Evolutionary conservation across 53 echinoderm and acorn worm genomes (phyloP), one percentile per base, ranked within the genome.

Genomic region (Holothuria leucospilota): DNA sequence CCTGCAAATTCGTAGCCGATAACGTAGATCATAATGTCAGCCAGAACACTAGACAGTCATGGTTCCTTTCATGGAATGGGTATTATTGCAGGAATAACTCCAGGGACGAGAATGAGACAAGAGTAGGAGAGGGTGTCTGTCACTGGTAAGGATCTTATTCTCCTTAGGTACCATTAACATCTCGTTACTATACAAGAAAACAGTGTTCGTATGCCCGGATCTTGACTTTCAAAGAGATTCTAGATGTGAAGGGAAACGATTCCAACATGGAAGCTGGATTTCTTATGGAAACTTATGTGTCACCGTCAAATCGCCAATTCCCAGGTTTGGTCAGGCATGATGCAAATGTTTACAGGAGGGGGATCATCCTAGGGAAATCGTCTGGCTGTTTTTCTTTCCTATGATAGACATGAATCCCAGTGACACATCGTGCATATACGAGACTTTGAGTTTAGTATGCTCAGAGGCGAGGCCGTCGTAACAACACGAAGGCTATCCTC

Each of bases 11-110:
- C 74, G 60, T 39, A 46, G 87, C 90, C 16, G 94, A 94, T 66
- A 92, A 94, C 62, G 94, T 90, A 15, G 90, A 94, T 81, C 90
- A 92, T 85, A 92, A 92, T 63, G 88, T 90, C n/a, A n/a, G n/a
- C n/a, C 38, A 4, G 87, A 28, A 95, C 92, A 7, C 26, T 95
- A 20, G 90, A 95, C 90, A 88, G 92, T 34, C 62, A 62, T 29
- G 69, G 41, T 8, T 88, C 95, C 29, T 92, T n/a, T n/a, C n/a
- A n/a, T n/a, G n/a, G n/a, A n/a, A n/a, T n/a, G n/a, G n/a, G n/a
- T n/a, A n/a, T n/a, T 95, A 90, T 95, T 82, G 82, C 90, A 28
- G 78, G 88, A 9, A 62, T 92, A 49, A 92, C 95, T 40, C 90
- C 92, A 86, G 88, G 71, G 9, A 81, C 24, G 66, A 77, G 39